Conservation (phyloP, 2,113 vertebrate genomes). For the Phylloscopus trochilus region DNA sequence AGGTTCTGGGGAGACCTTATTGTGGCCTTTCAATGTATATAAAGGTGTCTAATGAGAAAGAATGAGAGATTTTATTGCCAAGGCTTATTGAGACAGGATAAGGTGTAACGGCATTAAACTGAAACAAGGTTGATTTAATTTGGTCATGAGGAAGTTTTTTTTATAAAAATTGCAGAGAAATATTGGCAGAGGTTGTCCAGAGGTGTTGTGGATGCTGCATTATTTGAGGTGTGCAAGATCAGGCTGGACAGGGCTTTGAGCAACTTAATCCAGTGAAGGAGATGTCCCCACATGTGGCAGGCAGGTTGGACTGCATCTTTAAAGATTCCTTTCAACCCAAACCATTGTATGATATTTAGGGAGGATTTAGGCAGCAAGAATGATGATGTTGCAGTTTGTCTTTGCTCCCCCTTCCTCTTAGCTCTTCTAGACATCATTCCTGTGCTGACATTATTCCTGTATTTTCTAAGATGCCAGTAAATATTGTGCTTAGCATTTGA, state of each 20-base stretch:
- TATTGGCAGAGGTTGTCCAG: neutral
- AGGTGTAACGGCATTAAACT: neutral
- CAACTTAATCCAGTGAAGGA: neutral
- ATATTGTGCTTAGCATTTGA: neutral
- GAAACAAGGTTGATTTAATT: neutral
- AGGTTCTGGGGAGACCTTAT: neutral
- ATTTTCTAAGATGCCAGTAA: neutral
- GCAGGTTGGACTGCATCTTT: neutral
- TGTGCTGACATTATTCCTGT: neutral
- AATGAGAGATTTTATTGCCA: neutral
- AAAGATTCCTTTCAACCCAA: neutral
- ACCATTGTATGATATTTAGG: neutral
- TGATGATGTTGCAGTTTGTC: neutral
- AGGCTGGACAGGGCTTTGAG: neutral
- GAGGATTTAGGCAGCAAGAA: neutral
- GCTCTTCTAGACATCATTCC: neutral
- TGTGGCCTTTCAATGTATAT: neutral
- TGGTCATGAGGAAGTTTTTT: neutral
- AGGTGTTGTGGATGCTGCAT: neutral
- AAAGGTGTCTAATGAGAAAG: neutral
- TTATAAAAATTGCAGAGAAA: fast-evolving
- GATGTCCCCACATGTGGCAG: neutral
- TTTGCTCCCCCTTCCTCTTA: neutral
- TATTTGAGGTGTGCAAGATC: neutral
- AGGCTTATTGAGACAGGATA: fast-evolving